Evolutionary conservation across 64 coral and sea anemone genomes (phyloP), one percentile per base, ranked within the genome.

Genomic region (Actinia equina): DNA sequence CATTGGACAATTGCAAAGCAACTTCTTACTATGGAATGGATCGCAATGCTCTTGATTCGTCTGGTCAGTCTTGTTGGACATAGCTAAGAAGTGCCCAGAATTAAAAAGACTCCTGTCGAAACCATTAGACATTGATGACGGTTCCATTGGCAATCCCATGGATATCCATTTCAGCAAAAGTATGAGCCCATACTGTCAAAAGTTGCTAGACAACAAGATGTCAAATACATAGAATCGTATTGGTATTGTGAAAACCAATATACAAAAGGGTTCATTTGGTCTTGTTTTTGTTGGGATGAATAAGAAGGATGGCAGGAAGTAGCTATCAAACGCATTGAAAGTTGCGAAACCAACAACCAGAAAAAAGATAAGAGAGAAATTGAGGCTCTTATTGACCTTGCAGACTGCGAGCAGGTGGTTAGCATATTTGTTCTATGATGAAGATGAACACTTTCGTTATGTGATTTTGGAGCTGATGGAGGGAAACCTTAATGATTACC

Each of bases 381-480:
- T 16, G 52, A 49, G 42, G 86, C 22, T 10, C 44, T 94, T 7
- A 37, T 76, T 22, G 27, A 82, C n/a, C 64, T 94, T 5, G 44
- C 80, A 18, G 30, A 94, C 26, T 94, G 88, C 30, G 41, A 43
- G 2, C 23, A 79, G 49, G 80, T 94, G 26, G 85, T 94, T 18
- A 57, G 86, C n/a, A 22, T 94, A 94, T 87, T 69, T 91, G 53
- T 78, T 65, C 7, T 91, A 78, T 51, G 44, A 25, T 37, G 77
- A 80, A n/a, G 86, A 88, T 42, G 17, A 20, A 6, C 30, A 80
- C 44, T 94, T 84, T 70, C 83, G 77, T 6, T 94, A 91, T 79
- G 86, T 94, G 17, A 90, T 91, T 65, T 65, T 94, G 45, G 93
- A 94, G 8, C 53, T 94, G 20, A 94, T 94, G 93, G 93, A 94